Evolutionary conservation across 2,113 vertebrate genomes (phyloP), one percentile per base, ranked within the genome.

Genomic region (Sapayoa aenigma): DNA sequence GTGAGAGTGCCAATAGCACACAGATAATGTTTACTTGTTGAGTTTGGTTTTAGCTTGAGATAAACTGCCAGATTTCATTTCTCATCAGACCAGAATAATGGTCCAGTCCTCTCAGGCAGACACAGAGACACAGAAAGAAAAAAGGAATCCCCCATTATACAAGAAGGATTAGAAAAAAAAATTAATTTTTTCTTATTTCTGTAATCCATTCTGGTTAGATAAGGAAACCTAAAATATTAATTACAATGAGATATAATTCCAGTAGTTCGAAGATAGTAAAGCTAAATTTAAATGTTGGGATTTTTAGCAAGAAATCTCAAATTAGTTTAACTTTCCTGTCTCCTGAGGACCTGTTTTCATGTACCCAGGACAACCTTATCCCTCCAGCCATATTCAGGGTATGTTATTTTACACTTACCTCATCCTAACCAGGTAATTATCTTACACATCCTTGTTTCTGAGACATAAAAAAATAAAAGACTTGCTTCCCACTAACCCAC

Each of bases 391-490:
- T 24, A 56, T 12, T 84, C 58, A 75, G 18, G 44, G 23, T 46
- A 58, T 75, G 68, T 69, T 78, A 74, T 87, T 89, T 90, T 90
- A 90, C 30, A 55, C 82, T 95, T 91, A 74, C 58, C 56, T 94
- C 68, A 84, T 76, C 71, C 83, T 90, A 90, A 89, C 83, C 80
- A 95, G 92, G 90, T 92, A 92, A 94, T 95, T 93, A 84, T 84
- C 86, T 89, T 75, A 63, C 83, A 84, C 31, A 72, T 75, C 91
- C 59, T 88, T 93, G 22, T 76, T 93, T 87, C 93, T 89, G 60
- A 90, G 89, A 94, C 92, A 74, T 89, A 95, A 90, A 90, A 90
- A 93, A 96, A 94, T 84, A 91, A 93, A 96, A 90, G 16, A 56
- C 25, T 94, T 90, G 37, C 88, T 94, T 93, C 76, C 92, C 94